Conservation (phyloP, 2,797 vertebrate species). For the Momotus momota region DNA sequence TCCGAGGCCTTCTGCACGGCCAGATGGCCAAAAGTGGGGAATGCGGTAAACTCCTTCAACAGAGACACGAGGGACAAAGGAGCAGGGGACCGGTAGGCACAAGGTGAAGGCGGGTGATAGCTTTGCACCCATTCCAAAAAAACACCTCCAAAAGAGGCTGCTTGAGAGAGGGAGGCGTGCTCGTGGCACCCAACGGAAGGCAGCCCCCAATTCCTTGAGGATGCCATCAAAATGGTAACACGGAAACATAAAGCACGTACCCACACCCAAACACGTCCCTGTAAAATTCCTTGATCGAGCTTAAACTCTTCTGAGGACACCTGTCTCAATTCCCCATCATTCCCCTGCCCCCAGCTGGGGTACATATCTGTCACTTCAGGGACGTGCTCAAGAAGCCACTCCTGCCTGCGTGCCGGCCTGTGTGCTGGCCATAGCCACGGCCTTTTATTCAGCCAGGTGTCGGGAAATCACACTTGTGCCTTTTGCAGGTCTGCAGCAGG, state of each 20-base stretch:
- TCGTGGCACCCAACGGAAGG: neutral
- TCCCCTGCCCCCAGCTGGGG: neutral
- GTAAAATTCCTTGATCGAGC: neutral
- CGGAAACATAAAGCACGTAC: neutral
- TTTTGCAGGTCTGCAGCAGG: neutral
- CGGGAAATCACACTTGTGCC: neutral
- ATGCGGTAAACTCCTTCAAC: slow-evolving; percentile 30
- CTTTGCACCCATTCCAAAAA: neutral
- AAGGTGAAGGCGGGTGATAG: slow-evolving; percentile 19
- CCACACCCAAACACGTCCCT: neutral
- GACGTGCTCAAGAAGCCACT: neutral
- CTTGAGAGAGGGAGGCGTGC: neutral
- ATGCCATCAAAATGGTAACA: neutral
- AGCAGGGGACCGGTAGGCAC: neutral
- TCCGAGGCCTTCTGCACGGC: slow-evolving; percentile 70
- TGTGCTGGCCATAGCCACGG: neutral
- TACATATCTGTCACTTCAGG: neutral
- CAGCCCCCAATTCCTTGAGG: neutral
- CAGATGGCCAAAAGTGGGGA: slow-evolving; percentile 70
- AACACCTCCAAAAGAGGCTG: neutral
- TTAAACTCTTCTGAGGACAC: neutral
- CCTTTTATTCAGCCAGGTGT: neutral
- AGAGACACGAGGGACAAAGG: slow-evolving; percentile 22
- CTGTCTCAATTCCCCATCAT: neutral
- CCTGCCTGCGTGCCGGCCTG: neutral